Conservation (phyloP, 2,113 vertebrate genomes). For the Trematomus loennbergii region DNA sequence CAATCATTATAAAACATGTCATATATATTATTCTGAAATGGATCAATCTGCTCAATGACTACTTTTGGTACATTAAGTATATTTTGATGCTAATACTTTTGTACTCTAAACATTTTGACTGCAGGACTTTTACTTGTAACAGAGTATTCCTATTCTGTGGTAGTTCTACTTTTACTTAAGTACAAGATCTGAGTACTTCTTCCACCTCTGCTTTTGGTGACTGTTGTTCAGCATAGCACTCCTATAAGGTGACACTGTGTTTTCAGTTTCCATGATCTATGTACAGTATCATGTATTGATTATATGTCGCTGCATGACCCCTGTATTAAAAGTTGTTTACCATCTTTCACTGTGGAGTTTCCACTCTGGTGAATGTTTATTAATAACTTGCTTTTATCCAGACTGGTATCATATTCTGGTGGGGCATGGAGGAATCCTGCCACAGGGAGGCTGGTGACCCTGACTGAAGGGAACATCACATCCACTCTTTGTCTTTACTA, state of each 20-base stretch:
- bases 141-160: too few relatives aligned
- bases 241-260: too few relatives aligned
- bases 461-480: constrained; percentile 33
- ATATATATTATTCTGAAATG: too few relatives aligned
- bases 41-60: too few relatives aligned
- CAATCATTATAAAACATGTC: too few relatives aligned
- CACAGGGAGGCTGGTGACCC: constrained; percentile 36
- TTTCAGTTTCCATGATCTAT: not conserved
- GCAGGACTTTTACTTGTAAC: too few relatives aligned
- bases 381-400: constrained; percentile 50
- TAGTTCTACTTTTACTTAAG: too few relatives aligned
- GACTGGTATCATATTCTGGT: constrained; percentile 45
- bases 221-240: not conserved
- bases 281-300: not conserved
- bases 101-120: too few relatives aligned
- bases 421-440: constrained; percentile 28
- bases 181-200: too few relatives aligned
- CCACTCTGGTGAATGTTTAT: constrained; percentile 19
- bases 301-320: not conserved
- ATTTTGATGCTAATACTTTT: too few relatives aligned
- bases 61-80: too few relatives aligned
- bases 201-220: too few relatives aligned
- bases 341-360: not conserved
- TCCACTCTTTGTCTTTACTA: constrained; percentile 50
- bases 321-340: not conserved